Percentiles rank a stretch among this genome's conserved stretches.
Conservation (phyloP, 2,888 invertebrate genomes). For the Mythimna albipuncta region DNA sequence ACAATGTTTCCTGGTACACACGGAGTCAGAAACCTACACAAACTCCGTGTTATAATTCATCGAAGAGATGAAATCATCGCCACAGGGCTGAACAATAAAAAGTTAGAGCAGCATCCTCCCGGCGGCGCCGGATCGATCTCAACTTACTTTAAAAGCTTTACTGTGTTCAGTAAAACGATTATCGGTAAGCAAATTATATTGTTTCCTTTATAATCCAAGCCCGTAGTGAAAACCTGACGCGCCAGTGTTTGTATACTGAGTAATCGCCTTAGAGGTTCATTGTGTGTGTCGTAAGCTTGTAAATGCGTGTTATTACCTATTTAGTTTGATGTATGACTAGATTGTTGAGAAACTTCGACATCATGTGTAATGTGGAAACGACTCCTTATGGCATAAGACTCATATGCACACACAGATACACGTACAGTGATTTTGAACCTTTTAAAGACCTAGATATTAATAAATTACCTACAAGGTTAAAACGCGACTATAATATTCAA, state of each 20-base stretch:
- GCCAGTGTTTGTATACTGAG: neutral
- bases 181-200: constrained; percentile 48
- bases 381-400: neutral
- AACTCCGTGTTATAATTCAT: constrained; percentile 30
- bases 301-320: constrained; percentile 17
- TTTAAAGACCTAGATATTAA: constrained; percentile 15
- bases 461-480: neutral
- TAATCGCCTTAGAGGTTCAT: constrained; percentile 36
- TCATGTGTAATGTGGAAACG: neutral
- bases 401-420: neutral
- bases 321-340: constrained; percentile 13
- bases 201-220: constrained; percentile 32
- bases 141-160: constrained; percentile 59
- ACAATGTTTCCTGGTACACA: constrained; percentile 6
- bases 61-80: constrained; percentile 41
- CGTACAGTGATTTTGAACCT: constrained; percentile 1
- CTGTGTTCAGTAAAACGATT: constrained; percentile 61
- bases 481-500: constrained; percentile 11
- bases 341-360: neutral
- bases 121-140: constrained; percentile 35
- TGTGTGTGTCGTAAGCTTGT: constrained; percentile 3
- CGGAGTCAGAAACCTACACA: neutral
- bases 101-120: constrained; percentile 38
- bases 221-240: neutral
- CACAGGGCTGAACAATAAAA: constrained; percentile 52